Evolutionary conservation across 2,888 invertebrate species (phyloP).

Genomic region (Thymelicus sylvestris): DNA sequence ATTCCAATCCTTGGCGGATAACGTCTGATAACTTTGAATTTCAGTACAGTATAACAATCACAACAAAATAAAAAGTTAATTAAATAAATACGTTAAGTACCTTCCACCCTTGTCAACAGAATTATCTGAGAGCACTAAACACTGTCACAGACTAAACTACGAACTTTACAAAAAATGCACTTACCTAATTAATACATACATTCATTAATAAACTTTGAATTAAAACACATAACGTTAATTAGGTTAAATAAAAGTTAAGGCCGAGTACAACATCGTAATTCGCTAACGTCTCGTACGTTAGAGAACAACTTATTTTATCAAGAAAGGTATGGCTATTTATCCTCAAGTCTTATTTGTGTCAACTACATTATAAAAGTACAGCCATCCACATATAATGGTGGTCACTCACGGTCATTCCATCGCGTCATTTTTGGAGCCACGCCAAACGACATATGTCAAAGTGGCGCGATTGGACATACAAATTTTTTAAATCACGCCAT

Average conservation of each 20-base stretch:
- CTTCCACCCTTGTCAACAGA: not conserved
- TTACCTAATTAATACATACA: not conserved
- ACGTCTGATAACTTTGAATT: too few relatives aligned
- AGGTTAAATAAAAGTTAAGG: conserved; percentile 10
- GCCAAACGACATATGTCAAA: too few relatives aligned
- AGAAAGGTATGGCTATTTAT: conserved; percentile 1
- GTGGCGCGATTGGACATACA: too few relatives aligned
- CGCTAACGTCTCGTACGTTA: conserved; percentile 6
- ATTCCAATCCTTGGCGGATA: too few relatives aligned
- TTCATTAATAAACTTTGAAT: too few relatives aligned
- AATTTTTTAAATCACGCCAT: too few relatives aligned
- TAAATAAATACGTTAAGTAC: not conserved
- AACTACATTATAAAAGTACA: conserved; percentile 6
- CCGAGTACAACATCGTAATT: conserved; percentile 6
- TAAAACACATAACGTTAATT: not conserved
- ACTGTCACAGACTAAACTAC: not conserved
- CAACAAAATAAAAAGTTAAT: too few relatives aligned
- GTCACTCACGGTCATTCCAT: too few relatives aligned
- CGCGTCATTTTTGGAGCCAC: too few relatives aligned
- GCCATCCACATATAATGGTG: not conserved
- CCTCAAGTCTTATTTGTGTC: conserved; percentile 1
- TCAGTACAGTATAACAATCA: too few relatives aligned
- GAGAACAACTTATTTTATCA: conserved; percentile 3
- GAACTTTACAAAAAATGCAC: too few relatives aligned
- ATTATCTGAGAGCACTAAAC: not conserved